Conservation (phyloP, 2,888 invertebrate genomes). For the Drosophila multiciliata region DNA sequence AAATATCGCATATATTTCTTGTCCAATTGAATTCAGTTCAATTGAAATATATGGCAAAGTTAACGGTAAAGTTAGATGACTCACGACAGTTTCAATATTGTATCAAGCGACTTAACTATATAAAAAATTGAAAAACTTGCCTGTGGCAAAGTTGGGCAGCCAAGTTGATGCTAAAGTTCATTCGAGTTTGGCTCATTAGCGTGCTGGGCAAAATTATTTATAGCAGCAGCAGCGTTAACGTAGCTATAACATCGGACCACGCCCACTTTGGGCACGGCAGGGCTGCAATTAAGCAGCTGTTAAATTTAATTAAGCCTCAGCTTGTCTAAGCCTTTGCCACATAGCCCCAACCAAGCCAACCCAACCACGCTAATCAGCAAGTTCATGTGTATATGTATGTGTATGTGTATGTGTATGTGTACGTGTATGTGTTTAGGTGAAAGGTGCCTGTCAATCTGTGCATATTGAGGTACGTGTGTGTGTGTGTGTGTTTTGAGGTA, state of each 20-base stretch:
- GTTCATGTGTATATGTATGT: slow-evolving; percentile 24
- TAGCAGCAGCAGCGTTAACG: slow-evolving; percentile 44
- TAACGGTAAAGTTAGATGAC: slow-evolving; percentile 26
- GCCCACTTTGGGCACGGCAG: slow-evolving; percentile 27
- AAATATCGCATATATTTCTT: neutral
- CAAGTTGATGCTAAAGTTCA: slow-evolving; percentile 62
- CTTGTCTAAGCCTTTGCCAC: slow-evolving; percentile 69
- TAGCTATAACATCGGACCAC: slow-evolving; percentile 12
- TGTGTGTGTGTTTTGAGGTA: slow-evolving; percentile 41
- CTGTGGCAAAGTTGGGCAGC: slow-evolving; percentile 44
- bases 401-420: slow-evolving; percentile 10
- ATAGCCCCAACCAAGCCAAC: slow-evolving; percentile 33
- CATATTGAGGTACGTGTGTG: slow-evolving; percentile 16
- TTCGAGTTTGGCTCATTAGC: slow-evolving; percentile 74
- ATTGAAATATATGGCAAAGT: slow-evolving; percentile 34
- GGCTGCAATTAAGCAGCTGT: slow-evolving; percentile 77
- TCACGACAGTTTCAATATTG: slow-evolving; percentile 21
- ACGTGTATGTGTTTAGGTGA: slow-evolving; percentile 15
- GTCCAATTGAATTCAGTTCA: slow-evolving; percentile 33
- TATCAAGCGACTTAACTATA: slow-evolving; percentile 35
- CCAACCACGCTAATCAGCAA: slow-evolving; percentile 72
- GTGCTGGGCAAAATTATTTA: slow-evolving; percentile 79
- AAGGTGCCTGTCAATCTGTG: slow-evolving; percentile 46
- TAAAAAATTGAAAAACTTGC: slow-evolving; percentile 75
- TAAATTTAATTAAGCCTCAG: slow-evolving; percentile 77